These are phyloP conservation scores for Cirrhinus mrigala DNA, from an alignment of 2,797 vertebrate species.

Conservation along the genomic window DNA sequence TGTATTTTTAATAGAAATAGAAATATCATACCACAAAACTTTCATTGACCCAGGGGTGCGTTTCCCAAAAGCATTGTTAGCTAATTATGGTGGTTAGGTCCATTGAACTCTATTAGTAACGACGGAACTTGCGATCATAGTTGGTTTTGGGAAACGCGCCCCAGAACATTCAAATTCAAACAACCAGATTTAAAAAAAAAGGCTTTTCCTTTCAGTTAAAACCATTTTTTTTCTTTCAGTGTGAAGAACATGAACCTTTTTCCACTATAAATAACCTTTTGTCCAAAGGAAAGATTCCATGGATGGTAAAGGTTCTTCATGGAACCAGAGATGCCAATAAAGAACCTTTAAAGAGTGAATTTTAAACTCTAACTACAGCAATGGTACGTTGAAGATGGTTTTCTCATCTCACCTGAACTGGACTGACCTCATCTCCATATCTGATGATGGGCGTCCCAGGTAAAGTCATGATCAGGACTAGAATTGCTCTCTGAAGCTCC, in stretches of 20 bases:
- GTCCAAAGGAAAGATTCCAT: background rate
- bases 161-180: no score
- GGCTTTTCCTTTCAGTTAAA: no score
- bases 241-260: background rate
- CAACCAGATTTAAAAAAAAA: no score
- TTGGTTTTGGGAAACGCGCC: no score
- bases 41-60: no score
- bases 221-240: background rate
- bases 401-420: constrained; percentile 63
- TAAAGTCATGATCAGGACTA: constrained; percentile 80
- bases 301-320: background rate
- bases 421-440: constrained; percentile 68
- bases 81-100: no score
- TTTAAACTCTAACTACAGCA: background rate
- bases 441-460: constrained; percentile 78
- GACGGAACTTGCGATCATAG: no score
- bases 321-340: background rate
- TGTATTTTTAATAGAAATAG: background rate
- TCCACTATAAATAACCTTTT: background rate
- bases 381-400: background rate
- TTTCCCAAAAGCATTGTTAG: no score
- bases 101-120: no score
- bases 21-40: background rate
- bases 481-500: constrained; percentile 72
- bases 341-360: background rate